A percentile compares a stretch with the other conserved stretches of the same genome.
Evolutionary conservation across 1,140 invertebrate species (phyloP).

Genomic region (Idris sp.): DNA sequence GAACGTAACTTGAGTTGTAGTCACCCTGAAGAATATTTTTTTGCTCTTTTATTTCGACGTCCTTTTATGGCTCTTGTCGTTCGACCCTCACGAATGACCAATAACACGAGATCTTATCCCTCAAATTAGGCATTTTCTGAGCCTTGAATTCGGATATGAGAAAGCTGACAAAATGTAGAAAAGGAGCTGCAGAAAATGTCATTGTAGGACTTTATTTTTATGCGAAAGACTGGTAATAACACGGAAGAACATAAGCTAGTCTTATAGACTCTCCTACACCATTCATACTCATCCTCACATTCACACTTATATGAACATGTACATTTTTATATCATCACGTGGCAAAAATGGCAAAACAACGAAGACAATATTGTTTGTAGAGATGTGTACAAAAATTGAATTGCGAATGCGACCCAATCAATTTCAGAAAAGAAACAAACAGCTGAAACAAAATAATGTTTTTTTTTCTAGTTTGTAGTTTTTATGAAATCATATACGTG

Average conservation of each 20-base stretch:
- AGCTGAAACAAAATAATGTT: constrained; percentile 19
- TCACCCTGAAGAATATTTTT: constrained; percentile 50
- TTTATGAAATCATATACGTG: too few species aligned
- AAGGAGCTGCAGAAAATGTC: constrained; percentile 26
- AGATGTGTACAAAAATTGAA: constrained; percentile 46
- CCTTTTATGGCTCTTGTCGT: constrained; percentile 61
- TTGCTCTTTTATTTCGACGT: constrained; percentile 50
- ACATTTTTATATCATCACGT: constrained; percentile 64
- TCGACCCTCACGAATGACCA: constrained; percentile 64
- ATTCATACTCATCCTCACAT: constrained; percentile 54
- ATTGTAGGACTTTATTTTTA: constrained; percentile 62
- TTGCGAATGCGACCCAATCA: constrained; percentile 49
- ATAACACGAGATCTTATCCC: constrained; percentile 70
- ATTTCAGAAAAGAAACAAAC: constrained; percentile 22
- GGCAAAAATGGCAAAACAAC: constrained; percentile 26
- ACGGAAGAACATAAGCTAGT: constrained; percentile 65
- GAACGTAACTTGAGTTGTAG: constrained; percentile 13
- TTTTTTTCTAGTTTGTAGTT: constrained; percentile 21
- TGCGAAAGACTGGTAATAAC: constrained; percentile 64
- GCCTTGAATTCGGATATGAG: constrained; percentile 24
- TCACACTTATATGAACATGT: constrained; percentile 65
- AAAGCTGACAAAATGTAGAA: constrained; percentile 27
- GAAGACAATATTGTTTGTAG: constrained; percentile 18
- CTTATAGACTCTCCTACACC: constrained; percentile 51
- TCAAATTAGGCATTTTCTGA: constrained; percentile 66